Evolutionary conservation across 2,113 vertebrate species (phyloP), one percentile per base, ranked within the genome.

Genomic region (Corapipo altera): DNA sequence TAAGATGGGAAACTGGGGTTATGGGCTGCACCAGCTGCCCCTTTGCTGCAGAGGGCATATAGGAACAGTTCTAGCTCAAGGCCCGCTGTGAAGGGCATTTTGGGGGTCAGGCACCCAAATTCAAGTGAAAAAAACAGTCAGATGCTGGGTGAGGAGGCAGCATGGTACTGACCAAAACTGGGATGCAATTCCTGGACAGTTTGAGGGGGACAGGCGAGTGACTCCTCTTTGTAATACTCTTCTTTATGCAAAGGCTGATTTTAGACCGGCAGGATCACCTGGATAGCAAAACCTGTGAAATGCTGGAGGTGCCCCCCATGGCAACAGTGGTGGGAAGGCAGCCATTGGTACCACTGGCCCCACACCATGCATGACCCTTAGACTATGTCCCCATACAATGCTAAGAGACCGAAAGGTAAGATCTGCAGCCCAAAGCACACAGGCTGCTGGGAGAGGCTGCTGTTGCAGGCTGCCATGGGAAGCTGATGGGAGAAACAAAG

Each of bases 341-440:
- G 52, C 27, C 52, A 67, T 62, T 58, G n/a, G 52, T 20, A 57
- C 23, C 0, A 1, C 35, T 57, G 52, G 30, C 22, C 17, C 30
- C 8, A 1, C 39, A 39, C 37, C 30, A 26, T 3, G 9, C 1
- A 1, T 7, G 22, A 26, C 15, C 49, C 41, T 52, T 20, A 12
- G 52, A 15, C n/a, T 11, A 21, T 1, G 4, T 16, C 41, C 33
- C 11, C 1, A 3, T 14, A 51, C 24, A 22, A 15, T 3, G 23
- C 27, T 5, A 57, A 9, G 30, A 66, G 27, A 48, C 49, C 7
- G 32, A 41, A 46, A 11, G 37, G 39, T 24, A 37, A 32, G 51
- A 10, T 18, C 55, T 52, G 57, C 54, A 7, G 12, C 39, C 44
- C 33, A 30, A 54, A 67, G 74, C 33, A 33, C 0, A 0, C 62